Evolutionary conservation across 2,797 vertebrate genomes (phyloP).

Genomic region (Clamator glandarius): DNA sequence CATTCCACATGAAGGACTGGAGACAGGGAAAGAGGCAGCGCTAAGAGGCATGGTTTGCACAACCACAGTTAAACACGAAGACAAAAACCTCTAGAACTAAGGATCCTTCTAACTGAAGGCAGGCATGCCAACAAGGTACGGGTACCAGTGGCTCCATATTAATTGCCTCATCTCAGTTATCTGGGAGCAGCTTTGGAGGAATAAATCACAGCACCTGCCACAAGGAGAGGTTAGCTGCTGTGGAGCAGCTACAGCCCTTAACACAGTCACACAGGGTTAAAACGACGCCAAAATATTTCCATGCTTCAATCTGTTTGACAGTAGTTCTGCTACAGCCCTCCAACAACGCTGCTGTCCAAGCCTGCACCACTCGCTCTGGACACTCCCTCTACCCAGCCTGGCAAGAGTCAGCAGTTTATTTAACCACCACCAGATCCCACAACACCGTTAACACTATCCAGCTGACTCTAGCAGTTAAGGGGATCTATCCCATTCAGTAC

Average conservation of each 20-base stretch:
- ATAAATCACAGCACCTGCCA: not conserved
- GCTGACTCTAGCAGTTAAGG: not conserved
- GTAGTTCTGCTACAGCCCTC: not conserved
- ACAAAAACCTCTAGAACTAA: not conserved
- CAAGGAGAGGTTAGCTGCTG: not conserved
- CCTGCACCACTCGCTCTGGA: not conserved
- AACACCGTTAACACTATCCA: not conserved
- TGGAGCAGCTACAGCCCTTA: not conserved
- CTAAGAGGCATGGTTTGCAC: not conserved
- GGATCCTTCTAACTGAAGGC: not conserved
- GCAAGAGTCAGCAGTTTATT: not conserved
- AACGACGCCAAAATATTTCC: not conserved
- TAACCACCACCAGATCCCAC: not conserved
- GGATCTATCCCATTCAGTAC: not conserved
- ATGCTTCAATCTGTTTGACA: not conserved
- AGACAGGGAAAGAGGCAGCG: not conserved
- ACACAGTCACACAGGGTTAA: rapidly evolving
- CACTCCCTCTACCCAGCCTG: rapidly evolving
- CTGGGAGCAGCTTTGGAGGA: not conserved
- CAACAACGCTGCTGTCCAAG: rapidly evolving
- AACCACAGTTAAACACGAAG: not conserved
- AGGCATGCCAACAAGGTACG: not conserved
- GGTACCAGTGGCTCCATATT: not conserved
- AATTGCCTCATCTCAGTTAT: not conserved
- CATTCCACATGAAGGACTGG: not conserved